A percentile compares a stretch with the other conserved stretches of the same genome.
Evolutionary conservation across 2,797 vertebrate species (phyloP).

Genomic region (Vultur gryphus): DNA sequence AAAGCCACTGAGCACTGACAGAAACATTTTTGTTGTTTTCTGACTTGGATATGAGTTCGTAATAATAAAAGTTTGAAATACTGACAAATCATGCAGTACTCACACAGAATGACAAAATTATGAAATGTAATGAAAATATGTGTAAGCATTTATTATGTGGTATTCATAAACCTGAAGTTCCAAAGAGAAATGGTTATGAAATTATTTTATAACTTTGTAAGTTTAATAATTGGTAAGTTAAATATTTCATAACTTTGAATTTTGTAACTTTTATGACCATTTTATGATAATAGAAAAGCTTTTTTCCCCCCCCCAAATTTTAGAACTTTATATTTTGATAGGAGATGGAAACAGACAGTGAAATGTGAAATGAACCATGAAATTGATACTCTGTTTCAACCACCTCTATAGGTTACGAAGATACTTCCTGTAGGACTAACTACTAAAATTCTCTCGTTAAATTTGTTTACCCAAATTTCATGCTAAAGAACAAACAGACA

Average conservation of each 20-base stretch:
- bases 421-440: neutral
- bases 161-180: neutral
- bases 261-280: neutral
- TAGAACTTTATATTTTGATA: neutral
- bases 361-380: neutral
- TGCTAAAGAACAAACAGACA: neutral
- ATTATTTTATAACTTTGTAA: neutral
- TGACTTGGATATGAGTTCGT: neutral
- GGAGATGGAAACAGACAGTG: neutral
- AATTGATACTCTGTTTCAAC: neutral
- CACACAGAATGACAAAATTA: neutral
- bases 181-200: neutral
- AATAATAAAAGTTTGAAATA: neutral
- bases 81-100: neutral
- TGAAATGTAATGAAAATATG: neutral
- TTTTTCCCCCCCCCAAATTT: fast-evolving
- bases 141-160: neutral
- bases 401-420: neutral
- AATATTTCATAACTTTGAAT: neutral
- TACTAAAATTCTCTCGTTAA: neutral
- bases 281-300: neutral
- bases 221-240: neutral
- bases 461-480: neutral
- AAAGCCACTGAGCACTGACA: neutral
- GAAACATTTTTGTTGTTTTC: neutral